These are phyloP conservation scores for Lasioglossum baleicum DNA, from an alignment of 1,140 invertebrate genomes.

Conservation along the genomic window DNA sequence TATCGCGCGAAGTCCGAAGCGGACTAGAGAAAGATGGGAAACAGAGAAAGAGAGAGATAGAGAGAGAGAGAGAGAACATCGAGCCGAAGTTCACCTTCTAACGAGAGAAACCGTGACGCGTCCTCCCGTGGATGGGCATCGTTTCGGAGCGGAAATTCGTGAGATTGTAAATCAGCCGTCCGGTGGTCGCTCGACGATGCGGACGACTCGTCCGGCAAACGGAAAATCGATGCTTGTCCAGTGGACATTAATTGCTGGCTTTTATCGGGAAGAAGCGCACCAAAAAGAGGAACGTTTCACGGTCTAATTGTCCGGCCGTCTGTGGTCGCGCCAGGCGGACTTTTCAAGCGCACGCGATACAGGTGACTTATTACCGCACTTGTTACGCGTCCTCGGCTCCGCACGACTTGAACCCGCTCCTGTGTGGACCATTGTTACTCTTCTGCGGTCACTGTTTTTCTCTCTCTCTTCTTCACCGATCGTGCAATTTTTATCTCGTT, in stretches of 20 bases:
- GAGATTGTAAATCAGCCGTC: constrained; percentile 49
- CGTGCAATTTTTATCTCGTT: no score
- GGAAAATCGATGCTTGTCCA: constrained; percentile 51
- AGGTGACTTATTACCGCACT: constrained; percentile 11
- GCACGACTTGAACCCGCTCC: no score
- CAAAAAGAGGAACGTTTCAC: constrained; percentile 31
- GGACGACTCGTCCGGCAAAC: constrained; percentile 16
- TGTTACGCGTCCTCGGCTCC: not conserved
- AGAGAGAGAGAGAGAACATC: no score
- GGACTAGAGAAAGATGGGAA: not conserved
- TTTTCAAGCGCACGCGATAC: constrained; percentile 6
- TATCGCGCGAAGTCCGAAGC: constrained; percentile 56
- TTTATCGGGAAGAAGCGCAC: constrained; percentile 44
- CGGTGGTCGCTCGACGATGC: constrained; percentile 21
- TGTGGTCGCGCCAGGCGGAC: not conserved
- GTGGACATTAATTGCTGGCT: constrained; percentile 50
- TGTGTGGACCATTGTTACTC: not conserved
- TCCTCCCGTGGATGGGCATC: constrained; percentile 20
- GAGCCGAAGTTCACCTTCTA: constrained; percentile 21
- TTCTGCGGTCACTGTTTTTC: no score
- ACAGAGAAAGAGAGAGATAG: no score
- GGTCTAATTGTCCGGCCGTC: constrained; percentile 39
- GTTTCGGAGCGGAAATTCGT: constrained; percentile 44
- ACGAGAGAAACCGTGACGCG: constrained; percentile 47
- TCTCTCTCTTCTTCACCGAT: no score